A percentile compares a stretch with the other conserved stretches of the same genome.
Evolutionary conservation across 2,888 invertebrate species (phyloP).

Genomic region (Amiota mariae): DNA sequence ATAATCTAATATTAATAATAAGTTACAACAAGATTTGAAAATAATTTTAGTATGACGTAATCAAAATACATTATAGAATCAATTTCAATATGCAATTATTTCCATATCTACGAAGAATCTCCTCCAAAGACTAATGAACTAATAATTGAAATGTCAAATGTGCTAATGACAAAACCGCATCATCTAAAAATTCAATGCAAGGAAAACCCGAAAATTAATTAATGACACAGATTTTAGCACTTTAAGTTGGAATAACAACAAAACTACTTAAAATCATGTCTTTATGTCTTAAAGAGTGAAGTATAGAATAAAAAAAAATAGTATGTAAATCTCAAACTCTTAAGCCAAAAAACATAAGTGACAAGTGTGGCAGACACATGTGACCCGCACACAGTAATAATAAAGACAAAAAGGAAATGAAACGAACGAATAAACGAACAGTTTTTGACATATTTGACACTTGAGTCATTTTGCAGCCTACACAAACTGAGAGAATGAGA

Average conservation of each 20-base stretch:
- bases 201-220: slow-evolving; percentile 45
- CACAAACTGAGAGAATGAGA: not conserved
- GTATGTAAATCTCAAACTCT: slow-evolving; percentile 25
- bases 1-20: too few species aligned
- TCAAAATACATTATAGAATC: too few species aligned
- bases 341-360: slow-evolving; percentile 61
- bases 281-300: not conserved
- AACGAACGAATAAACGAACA: not conserved
- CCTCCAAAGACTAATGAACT: not conserved
- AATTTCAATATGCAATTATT: too few species aligned
- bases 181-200: slow-evolving; percentile 39
- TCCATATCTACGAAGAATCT: too few species aligned
- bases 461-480: slow-evolving; percentile 38
- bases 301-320: slow-evolving; percentile 13
- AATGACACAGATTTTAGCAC: slow-evolving; percentile 64
- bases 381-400: slow-evolving; percentile 50
- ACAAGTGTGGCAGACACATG: slow-evolving; percentile 65
- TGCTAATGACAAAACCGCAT: slow-evolving; percentile 61
- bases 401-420: slow-evolving; percentile 5
- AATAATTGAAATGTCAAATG: slow-evolving; percentile 66
- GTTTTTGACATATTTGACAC: slow-evolving; percentile 66
- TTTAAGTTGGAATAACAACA: slow-evolving; percentile 44
- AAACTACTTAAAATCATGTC: not conserved
- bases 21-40: too few species aligned
- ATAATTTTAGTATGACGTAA: too few species aligned